Evolutionary conservation across 2,797 vertebrate species (phyloP), one percentile per base, ranked within the genome.

Genomic region (Brachymystax lenok): DNA sequence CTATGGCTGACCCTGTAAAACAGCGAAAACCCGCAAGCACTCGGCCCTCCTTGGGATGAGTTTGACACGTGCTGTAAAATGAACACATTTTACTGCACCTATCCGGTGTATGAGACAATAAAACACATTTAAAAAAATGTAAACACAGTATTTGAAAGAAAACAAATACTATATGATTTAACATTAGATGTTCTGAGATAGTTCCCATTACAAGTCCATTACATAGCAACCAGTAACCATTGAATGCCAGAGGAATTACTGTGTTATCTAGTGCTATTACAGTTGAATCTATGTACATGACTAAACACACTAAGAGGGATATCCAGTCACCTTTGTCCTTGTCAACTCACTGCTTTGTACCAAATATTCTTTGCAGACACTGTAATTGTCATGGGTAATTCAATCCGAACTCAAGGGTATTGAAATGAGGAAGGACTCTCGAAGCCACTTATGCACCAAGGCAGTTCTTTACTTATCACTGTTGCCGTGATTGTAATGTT

Each of bases 321-420:
- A 56, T 40, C 50, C 8, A 27, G 61, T 77, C 35, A 27, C 35
- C 52, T 33, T 83, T 77, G 69, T 71, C 35, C 64, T 30, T 69
- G 67, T 76, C 1, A 0, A 74, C 30, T 73, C 10, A 21, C 66
- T 19, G 77, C 74, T 80, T 79, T 78, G 72, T 85, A 73, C 77
- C 78, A 75, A 61, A 61, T 24, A 21, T 27, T 27, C 59, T 63
- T 12, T 63, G 21, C 59, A 63, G 21, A 63, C 21, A 83, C 82
- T 72, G 27, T 27, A 73, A 73, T 75, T 77, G 84, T 85, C 80
- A 77, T 61, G 75, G 82, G 76, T 88, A 85, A 89, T 89, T 91
- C 79, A 88, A 89, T 92, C 87, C 83, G 28, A 71, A 82, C 75
- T 87, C 83, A 91, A 91, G 87, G 86, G 80, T 83, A 83, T 79